These are phyloP conservation scores for Thysanoteuthis rhombus DNA, from an alignment of 2,888 invertebrate genomes.

Conservation along the genomic window DNA sequence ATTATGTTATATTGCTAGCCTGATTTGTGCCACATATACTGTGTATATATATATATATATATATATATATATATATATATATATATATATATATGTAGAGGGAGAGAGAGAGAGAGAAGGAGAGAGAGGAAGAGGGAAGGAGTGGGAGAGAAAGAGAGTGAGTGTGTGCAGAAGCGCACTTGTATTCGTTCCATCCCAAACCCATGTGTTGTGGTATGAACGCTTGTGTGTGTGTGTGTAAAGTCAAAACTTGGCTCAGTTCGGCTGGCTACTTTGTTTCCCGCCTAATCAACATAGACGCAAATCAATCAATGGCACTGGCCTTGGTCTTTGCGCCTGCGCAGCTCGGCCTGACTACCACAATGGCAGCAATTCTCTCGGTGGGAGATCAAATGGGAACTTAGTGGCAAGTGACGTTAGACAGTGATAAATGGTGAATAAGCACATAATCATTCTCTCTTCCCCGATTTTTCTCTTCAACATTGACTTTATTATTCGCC, in stretches of 20 bases:
- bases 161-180: too few species aligned
- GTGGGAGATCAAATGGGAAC: constrained; percentile 12
- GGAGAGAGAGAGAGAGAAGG: too few species aligned
- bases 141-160: too few species aligned
- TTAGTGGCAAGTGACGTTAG: constrained; percentile 12
- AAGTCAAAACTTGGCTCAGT: not conserved
- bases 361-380: not conserved
- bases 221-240: not conserved
- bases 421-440: constrained; percentile 12
- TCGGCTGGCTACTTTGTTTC: not conserved
- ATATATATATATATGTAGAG: too few species aligned
- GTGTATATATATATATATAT: too few species aligned
- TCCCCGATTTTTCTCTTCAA: not conserved
- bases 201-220: too few species aligned
- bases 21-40: too few species aligned
- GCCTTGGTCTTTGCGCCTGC: constrained; percentile 12
- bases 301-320: not conserved
- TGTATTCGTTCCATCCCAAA: too few species aligned
- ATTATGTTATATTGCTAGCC: too few species aligned
- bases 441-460: not conserved
- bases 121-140: too few species aligned
- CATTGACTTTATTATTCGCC: not conserved
- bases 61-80: too few species aligned
- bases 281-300: not conserved
- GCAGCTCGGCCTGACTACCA: not conserved